Base-by-base conservation (phyloP, 1,140 invertebrate genomes). In the Drosophila teissieri region DNA sequence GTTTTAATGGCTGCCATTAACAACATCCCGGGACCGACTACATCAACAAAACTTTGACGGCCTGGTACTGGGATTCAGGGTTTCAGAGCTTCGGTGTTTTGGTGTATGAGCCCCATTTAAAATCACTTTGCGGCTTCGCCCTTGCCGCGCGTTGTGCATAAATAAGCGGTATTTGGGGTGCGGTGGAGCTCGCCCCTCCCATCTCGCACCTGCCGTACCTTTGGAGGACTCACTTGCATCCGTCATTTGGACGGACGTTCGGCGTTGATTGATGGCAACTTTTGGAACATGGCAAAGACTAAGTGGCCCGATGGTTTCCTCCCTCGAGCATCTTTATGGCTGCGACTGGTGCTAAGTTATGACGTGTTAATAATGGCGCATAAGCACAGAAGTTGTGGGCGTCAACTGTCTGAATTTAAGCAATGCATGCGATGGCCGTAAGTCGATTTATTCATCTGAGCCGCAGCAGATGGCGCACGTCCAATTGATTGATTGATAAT, bases 301-400 rank as follows among this genome's bases (percentile, higher is more conserved):
- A 68, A 68, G 61, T 72, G 68, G 48, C 19, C 67, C 51, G 39
- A 27, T 60, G 69, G 31, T 34, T 73, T 62, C 40, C 64, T 70
- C 52, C 44, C 75, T 53, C 24, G 48, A 37, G 61, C 44, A 62
- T 58, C 74, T 78, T 72, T 78, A 68, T 78, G 52, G 61, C 61
- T 46, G 55, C 45, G 52, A 53, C 53, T 46, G 55, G 46, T 67
- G 49, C 46, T 57, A 75, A 82, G 73, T 82, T 82, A 82, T 82
- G 79, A 82, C 58, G 79, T 82, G 79, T 73, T 82, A 82, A 82
- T 82, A 82, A 82, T 80, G 79, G 62, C 73, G 78, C 79, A 80
- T 80, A 68, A 80, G 80, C 79, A 72, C 78, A 49, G 48, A 42
- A 79, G 46, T 53, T 79, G 70, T 73, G 76, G 76, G 68, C 77